Evolutionary conservation across 2,797 vertebrate genomes (phyloP), one percentile per base, ranked within the genome.

Genomic region (Enteromius viviparus): DNA sequence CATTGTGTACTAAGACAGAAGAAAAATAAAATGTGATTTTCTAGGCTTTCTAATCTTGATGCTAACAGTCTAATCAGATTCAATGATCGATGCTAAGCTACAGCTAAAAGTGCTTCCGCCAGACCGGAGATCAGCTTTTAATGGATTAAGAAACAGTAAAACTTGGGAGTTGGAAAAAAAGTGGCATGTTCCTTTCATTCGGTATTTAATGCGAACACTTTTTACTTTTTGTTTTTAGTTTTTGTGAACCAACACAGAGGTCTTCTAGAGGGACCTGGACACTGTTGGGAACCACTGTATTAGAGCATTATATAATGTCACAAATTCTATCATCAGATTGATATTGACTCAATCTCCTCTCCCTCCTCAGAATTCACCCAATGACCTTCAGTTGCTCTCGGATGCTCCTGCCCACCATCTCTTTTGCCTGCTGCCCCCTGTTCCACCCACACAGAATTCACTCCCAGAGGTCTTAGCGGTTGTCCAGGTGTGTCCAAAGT

Each of bases 361-460:
- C 1, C 21, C 15, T 53, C 42, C 91, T 17, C 91, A 99, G 97
- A 99, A 99, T 91, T 98, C 98, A 0, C 98, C 98, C 55, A 99
- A 97, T 19, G 98, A 99, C 81, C 96, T 99, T 49, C 98, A 99
- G 95, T 93, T 99, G 97, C 93, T 99, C 64, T 99, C 98, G 0
- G 98, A 99, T 21, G 98, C 98, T 1, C 98, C 98, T 0, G 98
- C 98, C 76, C 98, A 99, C 90, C 98, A 98, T 80, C 96, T 99
- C 71, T 99, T 99, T 90, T 99, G 98, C 89, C 96, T 99, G 78
- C 90, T 99, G 84, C 98, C 98, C 0, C 98, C 98, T 0, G 97
- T 99, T 64, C 95, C 96, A 3, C 96, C 97, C 0, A 98, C 97
- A 7, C 97, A 99, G 94, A 99, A 99, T 84, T 94, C 97, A 0